Conservation (phyloP, 2,888 invertebrate species). For the Dasysyrphus albostriatus region DNA sequence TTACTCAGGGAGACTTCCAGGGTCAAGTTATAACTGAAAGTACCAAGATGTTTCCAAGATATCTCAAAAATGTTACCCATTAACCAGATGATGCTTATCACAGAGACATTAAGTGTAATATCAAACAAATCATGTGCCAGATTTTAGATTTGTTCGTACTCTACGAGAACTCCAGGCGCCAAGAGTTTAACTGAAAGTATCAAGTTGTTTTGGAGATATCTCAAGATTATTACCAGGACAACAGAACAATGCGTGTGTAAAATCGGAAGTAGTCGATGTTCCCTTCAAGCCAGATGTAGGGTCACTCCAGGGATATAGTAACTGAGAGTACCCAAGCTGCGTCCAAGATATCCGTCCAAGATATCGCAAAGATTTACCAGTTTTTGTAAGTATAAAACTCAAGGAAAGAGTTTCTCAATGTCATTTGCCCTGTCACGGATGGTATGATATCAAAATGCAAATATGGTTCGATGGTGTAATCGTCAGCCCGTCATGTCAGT, state of each 20-base stretch:
- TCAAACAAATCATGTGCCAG: neutral
- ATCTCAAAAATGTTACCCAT: conserved; percentile 47
- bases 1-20: conserved; percentile 8
- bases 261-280: neutral
- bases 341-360: neutral
- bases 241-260: neutral
- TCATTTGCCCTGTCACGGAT: neutral
- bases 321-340: conserved; percentile 8
- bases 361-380: neutral
- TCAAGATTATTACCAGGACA: conserved; percentile 8
- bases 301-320: neutral
- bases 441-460: neutral
- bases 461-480: neutral
- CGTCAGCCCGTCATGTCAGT: conserved; percentile 1
- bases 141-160: neutral
- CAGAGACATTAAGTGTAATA: neutral
- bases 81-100: neutral
- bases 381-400: neutral
- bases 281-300: neutral
- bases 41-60: conserved; percentile 36
- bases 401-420: neutral
- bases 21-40: conserved; percentile 31
- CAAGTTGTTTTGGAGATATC: conserved; percentile 7
- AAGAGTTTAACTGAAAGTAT: conserved; percentile 2
- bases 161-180: neutral